Percentiles rank a stretch among this genome's conserved stretches.
These are phyloP conservation scores for Pelvicachromis taeniatus DNA, from an alignment of 2,113 vertebrate species.

Conservation along the genomic window DNA sequence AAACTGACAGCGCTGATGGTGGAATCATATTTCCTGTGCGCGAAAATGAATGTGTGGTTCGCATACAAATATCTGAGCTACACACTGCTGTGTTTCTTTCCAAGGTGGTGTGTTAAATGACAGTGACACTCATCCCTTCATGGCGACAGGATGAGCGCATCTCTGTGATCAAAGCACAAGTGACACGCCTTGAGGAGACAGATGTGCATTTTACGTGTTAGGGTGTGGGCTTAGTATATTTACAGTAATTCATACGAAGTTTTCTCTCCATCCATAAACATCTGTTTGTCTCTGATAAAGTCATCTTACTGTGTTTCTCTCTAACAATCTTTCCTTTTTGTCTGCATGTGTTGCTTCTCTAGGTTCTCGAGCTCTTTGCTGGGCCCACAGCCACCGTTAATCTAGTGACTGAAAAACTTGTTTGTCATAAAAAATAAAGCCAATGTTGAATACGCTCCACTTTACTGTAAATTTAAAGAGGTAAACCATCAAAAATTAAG, in stretches of 20 bases:
- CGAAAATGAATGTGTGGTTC: background rate
- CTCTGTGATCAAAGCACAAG: slow-evolving; percentile 51
- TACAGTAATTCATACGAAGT: slow-evolving; percentile 26
- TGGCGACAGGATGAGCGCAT: slow-evolving; percentile 45
- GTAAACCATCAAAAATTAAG: background rate
- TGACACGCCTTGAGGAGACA: slow-evolving; percentile 53
- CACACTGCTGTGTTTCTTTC: background rate
- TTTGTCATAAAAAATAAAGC: background rate
- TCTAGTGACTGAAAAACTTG: background rate
- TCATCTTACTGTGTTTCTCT: background rate
- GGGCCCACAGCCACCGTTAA: background rate
- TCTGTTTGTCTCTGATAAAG: slow-evolving; percentile 51
- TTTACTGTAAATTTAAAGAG: background rate
- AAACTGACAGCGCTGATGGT: background rate
- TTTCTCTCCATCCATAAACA: slow-evolving; percentile 21
- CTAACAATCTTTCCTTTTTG: background rate
- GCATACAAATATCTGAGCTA: background rate
- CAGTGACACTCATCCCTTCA: slow-evolving; percentile 65
- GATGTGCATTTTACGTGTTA: background rate
- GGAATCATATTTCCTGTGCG: background rate
- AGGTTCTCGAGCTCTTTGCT: background rate
- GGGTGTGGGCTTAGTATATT: slow-evolving; percentile 12
- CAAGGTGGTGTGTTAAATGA: slow-evolving; percentile 56
- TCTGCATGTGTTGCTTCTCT: background rate
- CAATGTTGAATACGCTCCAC: background rate